These are phyloP conservation scores for Sarcophaga subvicina DNA, from an alignment of 2,888 invertebrate genomes.

Conservation along the genomic window DNA sequence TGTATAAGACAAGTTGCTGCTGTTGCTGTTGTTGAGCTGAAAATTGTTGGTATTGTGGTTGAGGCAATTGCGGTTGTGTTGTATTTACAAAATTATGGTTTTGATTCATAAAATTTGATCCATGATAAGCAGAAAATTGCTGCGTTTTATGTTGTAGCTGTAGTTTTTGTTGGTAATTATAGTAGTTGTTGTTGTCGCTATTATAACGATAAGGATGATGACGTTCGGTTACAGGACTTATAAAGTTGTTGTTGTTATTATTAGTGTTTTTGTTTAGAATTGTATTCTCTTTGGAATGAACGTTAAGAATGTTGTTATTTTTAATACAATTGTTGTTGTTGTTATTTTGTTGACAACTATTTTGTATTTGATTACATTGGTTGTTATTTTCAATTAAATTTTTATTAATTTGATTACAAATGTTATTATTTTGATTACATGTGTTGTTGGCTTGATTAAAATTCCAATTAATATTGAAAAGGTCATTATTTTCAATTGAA, in stretches of 20 bases:
- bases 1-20: constrained; percentile 31
- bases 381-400: background rate
- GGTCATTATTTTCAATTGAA: background rate
- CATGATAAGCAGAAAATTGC: constrained; percentile 50
- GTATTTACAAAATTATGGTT: constrained; percentile 21
- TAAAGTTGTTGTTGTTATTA: background rate
- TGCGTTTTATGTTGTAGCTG: constrained; percentile 1
- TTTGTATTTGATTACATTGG: constrained; percentile 51
- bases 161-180: constrained; percentile 25
- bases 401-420: constrained; percentile 2
- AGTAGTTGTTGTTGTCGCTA: background rate
- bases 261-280: background rate
- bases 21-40: constrained; percentile 33
- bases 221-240: constrained; percentile 45
- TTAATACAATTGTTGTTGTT: background rate
- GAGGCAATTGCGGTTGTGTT: background rate
- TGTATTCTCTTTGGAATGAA: too few species aligned
- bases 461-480: background rate
- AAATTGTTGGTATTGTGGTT: constrained; percentile 21
- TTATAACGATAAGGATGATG: constrained; percentile 73
- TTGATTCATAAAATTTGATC: constrained; percentile 35
- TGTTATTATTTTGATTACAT: too few species aligned
- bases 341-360: background rate
- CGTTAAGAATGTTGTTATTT: too few species aligned
- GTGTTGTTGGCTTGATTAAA: background rate